Base-by-base conservation (phyloP, 2,888 invertebrate species). In the Galerucella pusilla region DNA sequence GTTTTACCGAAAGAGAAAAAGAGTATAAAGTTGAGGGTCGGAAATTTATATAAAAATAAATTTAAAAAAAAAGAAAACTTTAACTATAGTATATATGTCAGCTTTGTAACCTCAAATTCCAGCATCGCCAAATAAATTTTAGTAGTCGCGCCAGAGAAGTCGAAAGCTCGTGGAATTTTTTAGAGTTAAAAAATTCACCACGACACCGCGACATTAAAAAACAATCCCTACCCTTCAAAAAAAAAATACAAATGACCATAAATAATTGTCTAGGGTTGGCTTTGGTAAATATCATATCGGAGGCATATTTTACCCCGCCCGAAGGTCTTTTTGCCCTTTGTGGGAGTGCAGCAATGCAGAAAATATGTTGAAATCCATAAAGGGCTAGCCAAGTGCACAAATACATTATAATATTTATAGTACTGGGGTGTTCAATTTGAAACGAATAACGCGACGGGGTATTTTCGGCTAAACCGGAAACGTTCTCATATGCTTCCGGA, bases 301-400 rank as follows among this genome's bases (percentile, higher is more conserved):
- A 65, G 61, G 69, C 46, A 70, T 63, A 28, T 52, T 28, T 61
- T 28, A 61, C 69, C 46, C 28, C 54, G 54, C 45, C 25, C 11
- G 69, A 46, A 54, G 61, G 69, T 20, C 69, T 61, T 28, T 61
- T 61, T 61, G 75, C 79, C 81, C 80, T 82, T 81, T 83, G 79
- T 78, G 74, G 61, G 76, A 70, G 78, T 79, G 78, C 80, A 81
- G 75, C 77, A 77, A 80, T 79, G 80, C 81, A 81, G 78, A 79
- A 83, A 83, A 83, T 83, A 83, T 80, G 83, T 82, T 82, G 79
- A 80, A 83, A 83, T 83, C 71, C 71, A 52, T 74, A 65, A 78
- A 78, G 77, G 78, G 75, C 63, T 74, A 69, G 20, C 68, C 76
- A 76, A 71, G 75, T 74, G 75, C 73, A 67, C 70, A 71, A 68